These are phyloP conservation scores for Hylyphantes graminicola DNA, from an alignment of 1,140 invertebrate species.

Conservation along the genomic window DNA sequence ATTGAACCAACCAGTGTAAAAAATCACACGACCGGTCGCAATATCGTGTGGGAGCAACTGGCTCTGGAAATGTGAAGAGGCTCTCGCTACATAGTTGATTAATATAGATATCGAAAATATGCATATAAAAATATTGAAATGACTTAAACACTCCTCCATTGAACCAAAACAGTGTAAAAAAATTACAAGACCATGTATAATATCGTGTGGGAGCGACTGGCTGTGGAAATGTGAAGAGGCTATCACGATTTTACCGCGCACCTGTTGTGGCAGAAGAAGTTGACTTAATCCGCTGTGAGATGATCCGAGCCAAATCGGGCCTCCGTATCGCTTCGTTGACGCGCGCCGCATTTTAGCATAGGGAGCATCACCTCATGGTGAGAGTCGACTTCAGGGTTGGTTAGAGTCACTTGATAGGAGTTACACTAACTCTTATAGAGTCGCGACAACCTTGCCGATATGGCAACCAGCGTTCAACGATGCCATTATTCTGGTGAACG, in stretches of 20 bases:
- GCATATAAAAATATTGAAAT: too few relatives aligned
- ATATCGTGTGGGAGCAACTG: neutral
- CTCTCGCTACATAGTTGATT: too few relatives aligned
- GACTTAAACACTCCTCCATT: too few relatives aligned
- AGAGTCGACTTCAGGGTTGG: too few relatives aligned
- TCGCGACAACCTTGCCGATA: too few relatives aligned
- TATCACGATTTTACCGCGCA: neutral
- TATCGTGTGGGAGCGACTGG: neutral
- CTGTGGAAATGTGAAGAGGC: conserved; percentile 7
- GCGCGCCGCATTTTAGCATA: neutral
- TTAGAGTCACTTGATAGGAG: too few relatives aligned
- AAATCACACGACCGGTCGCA: neutral
- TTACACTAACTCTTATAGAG: too few relatives aligned
- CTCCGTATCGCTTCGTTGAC: conserved; percentile 23
- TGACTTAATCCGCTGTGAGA: conserved; percentile 52
- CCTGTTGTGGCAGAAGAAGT: conserved; percentile 54
- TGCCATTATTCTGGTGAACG: too few relatives aligned
- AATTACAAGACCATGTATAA: neutral
- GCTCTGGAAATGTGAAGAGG: conserved; percentile 8
- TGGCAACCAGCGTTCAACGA: too few relatives aligned
- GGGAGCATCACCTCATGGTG: conserved; percentile 30
- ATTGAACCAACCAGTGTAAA: neutral
- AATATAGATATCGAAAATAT: too few relatives aligned
- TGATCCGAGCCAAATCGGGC: conserved; percentile 48
- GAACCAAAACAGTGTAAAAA: neutral